Evolutionary conservation across 2,113 vertebrate genomes (phyloP).

Genomic region (Ibidorhyncha struthersii): DNA sequence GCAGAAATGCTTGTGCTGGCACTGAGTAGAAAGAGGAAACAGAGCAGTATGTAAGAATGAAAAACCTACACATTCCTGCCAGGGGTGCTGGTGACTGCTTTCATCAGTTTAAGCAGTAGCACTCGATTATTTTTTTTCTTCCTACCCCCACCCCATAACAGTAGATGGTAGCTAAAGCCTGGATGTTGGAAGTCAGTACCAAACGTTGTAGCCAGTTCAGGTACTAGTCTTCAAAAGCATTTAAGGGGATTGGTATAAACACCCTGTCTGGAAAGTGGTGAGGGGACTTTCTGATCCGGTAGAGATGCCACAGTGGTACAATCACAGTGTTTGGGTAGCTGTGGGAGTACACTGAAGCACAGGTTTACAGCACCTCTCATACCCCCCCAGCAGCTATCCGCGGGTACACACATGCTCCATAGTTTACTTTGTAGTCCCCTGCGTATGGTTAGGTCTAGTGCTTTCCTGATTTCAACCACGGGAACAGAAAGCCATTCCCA

Average conservation of each 20-base stretch:
- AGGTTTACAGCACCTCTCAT: neutral
- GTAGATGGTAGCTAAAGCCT: neutral
- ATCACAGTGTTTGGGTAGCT: neutral
- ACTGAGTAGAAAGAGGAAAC: neutral
- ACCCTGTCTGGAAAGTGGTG: neutral
- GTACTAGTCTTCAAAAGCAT: neutral
- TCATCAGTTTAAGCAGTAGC: neutral
- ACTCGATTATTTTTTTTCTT: neutral
- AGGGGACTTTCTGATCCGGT: neutral
- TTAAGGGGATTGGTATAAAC: neutral
- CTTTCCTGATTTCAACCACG: neutral
- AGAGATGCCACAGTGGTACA: neutral
- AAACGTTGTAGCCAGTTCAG: neutral
- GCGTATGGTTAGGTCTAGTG: neutral
- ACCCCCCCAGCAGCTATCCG: neutral
- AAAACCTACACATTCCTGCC: neutral
- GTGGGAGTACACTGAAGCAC: fast-evolving
- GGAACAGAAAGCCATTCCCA: neutral
- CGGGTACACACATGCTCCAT: fast-evolving
- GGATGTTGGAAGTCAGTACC: neutral
- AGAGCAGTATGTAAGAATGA: neutral
- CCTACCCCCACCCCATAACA: fast-evolving
- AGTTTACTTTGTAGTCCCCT: neutral
- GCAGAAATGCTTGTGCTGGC: neutral
- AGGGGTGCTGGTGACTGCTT: neutral